Evolutionary conservation across 2,113 vertebrate species (phyloP), one percentile per base, ranked within the genome.

Genomic region (Sturnira hondurensis): DNA sequence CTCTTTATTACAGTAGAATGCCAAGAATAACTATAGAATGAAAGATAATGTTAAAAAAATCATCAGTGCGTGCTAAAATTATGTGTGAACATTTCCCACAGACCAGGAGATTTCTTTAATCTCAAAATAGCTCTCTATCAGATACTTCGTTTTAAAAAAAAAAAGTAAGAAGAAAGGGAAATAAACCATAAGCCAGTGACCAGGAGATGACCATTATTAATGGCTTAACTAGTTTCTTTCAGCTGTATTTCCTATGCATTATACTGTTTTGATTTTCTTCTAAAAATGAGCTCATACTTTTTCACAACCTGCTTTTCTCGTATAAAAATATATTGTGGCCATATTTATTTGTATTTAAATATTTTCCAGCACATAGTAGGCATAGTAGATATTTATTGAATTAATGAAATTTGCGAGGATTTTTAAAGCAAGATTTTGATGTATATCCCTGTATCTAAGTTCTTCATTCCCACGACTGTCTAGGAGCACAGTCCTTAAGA

Each of bases 291-390:
- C 58, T 86, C 52, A 38, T 89, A 38, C 28, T 86, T 89, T 68
- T 96, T 68, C 89, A 8, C 73, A 89, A 86, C 20, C 68, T 85
- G 6, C 17, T 77, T 91, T 87, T 91, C 38, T 92, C 26, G 9
- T 45, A 52, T 67, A 93, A 90, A 97, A 84, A 50, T 74, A 73
- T 76, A 67, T 54, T 15, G 26, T 43, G 17, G 92, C 76, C 31
- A 63, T 90, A 77, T 84, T 73, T 90, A 88, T 70, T 76, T 93
- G 58, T 91, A 91, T 67, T 87, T 96, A 45, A 73, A 31, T 82
- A 83, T 78, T 77, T 41, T 26, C 43, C 9, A 2, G 61, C 17
- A 50, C 38, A 58, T 81, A 58, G 17, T 83, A 73, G n/a, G 13
- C 52, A 36, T 38, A 78, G 22, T 71, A 58, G 82, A 54, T 80